Conservation (phyloP, 2,888 invertebrate species). For the Drosophila paucipuncta region DNA sequence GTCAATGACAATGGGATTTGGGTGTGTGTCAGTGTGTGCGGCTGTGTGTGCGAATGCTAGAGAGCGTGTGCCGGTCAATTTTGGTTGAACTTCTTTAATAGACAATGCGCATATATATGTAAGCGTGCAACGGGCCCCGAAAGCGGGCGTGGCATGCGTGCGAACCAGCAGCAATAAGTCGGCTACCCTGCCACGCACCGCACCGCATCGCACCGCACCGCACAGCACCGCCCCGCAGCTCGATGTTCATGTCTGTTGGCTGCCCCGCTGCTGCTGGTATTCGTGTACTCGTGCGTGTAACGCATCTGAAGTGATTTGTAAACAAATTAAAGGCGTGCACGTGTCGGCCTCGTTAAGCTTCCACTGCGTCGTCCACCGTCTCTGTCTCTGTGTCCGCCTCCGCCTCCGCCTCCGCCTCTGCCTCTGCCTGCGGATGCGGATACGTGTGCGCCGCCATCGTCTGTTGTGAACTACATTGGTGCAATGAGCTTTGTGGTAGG, state of each 20-base stretch:
- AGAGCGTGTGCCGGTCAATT: conserved; percentile 62
- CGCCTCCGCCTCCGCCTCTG: neutral
- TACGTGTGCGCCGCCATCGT: conserved; percentile 51
- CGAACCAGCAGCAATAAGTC: conserved; percentile 43
- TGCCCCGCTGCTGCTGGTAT: conserved; percentile 20
- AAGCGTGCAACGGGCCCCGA: conserved; percentile 1
- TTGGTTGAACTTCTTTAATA: conserved; percentile 59
- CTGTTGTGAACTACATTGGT: conserved; percentile 54
- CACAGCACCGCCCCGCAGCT: neutral
- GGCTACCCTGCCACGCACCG: neutral
- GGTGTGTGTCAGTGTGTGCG: neutral
- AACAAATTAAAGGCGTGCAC: conserved; percentile 85
- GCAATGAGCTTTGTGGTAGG: conserved; percentile 62
- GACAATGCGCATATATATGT: conserved; percentile 40
- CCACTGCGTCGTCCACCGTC: conserved; percentile 68
- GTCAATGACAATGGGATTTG: conserved; percentile 56
- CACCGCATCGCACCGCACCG: neutral
- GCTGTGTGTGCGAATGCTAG: conserved; percentile 27
- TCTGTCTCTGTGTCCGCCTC: neutral
- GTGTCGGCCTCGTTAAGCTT: conserved; percentile 84
- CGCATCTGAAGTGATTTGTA: conserved; percentile 85
- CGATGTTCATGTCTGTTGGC: neutral
- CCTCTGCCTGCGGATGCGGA: conserved; percentile 31
- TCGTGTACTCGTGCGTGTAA: conserved; percentile 82
- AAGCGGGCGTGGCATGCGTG: conserved; percentile 66